phyloP scores from a whole-genome alignment of 2,113 vertebrate species.

The Chlorocebus sabaeus region DNA sequence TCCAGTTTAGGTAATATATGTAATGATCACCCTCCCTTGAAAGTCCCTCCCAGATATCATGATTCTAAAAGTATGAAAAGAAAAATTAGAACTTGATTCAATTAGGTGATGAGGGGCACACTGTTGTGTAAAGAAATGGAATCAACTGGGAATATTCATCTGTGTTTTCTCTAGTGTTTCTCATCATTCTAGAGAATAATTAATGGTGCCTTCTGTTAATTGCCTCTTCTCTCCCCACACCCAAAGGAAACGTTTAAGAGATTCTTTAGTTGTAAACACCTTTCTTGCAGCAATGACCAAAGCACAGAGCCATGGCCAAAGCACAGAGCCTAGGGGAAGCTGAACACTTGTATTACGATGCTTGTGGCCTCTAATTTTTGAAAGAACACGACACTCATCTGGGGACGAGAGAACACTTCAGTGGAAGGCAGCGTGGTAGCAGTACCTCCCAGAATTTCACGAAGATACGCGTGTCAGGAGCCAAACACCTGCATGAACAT shows the following conservation, averaged over 20 bases:
- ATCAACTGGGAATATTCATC: background rate
- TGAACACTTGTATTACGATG: background rate
- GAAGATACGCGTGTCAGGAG: background rate
- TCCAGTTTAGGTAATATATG: background rate
- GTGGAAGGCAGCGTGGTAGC: background rate
- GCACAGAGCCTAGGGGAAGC: background rate
- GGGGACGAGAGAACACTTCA: background rate
- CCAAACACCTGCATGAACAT: background rate
- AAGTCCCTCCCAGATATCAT: background rate
- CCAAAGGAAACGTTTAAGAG: slow-evolving; percentile 18
- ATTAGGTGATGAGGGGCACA: background rate
- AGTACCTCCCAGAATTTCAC: background rate
- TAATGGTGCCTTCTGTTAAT: background rate
- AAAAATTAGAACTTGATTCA: background rate
- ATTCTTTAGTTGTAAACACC: background rate
- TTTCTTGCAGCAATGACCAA: background rate
- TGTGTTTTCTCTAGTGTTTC: background rate
- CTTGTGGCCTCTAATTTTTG: background rate
- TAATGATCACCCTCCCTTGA: background rate
- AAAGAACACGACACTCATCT: background rate
- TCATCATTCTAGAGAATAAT: slow-evolving; percentile 30
- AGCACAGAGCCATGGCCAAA: background rate
- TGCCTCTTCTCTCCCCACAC: background rate
- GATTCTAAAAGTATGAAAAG: background rate
- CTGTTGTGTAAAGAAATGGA: background rate